Base-by-base conservation (phyloP, 2,888 invertebrate species). In the Euclidia mi region DNA sequence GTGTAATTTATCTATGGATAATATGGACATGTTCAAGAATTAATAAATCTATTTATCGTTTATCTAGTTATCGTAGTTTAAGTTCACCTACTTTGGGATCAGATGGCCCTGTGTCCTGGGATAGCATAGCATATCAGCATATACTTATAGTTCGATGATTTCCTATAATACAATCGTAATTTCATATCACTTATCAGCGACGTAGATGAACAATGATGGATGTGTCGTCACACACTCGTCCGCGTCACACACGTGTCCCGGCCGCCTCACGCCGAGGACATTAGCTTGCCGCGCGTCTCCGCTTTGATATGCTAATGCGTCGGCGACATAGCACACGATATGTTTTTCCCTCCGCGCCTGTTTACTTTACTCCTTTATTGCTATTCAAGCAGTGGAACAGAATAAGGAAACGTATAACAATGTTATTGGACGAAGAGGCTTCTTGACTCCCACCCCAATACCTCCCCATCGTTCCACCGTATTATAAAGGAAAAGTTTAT, bases 291-390 rank as follows among this genome's bases (percentile, higher is more conserved):
- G 43, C 43, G 60, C 56, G 58, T 32, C 35, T 15, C 17, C 50
- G 60, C 74, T 73, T 73, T 73, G 74, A 71, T 64, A 73, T 73
- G 74, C 59, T 41, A 73, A 73, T 71, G 35, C 44, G 52, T 40
- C 17, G 20, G 40, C 12, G 43, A 48, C 18, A 11, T 12, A 53
- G 37, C 51, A 31, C 52, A 9, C 37, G 53, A 62, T 59, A 57
- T 53, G 34, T 61, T 55, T 50, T 70, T 45, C 31, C 17, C 51
- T n/a, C 31, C n/a, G 49, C 56, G 43, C 34, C 31, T 73, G 58
- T 73, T 73, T 73, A 56, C 44, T 65, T 59, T 56, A 47, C 58
- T 50, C 51, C 50, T 61, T 59, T 71, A 61, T 65, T 68, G 68
- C 51, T 48, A 56, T 56, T 52, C 60, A 32, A 47, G 38, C 9